Conservation (phyloP, 2,888 invertebrate genomes). For the Dicroscelio sp. region DNA sequence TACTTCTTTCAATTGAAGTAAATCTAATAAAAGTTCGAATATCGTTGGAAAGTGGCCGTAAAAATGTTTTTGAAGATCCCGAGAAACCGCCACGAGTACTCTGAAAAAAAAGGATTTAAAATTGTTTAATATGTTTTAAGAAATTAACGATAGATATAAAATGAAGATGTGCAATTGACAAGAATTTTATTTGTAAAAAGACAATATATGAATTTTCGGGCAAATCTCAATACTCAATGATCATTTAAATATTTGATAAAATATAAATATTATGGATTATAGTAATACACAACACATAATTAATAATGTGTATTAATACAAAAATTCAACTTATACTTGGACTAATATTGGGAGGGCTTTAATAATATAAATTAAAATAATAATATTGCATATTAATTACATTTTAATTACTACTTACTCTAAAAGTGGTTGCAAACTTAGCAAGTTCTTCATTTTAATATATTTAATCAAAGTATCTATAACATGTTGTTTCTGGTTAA, state of each 20-base stretch:
- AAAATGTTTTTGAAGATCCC: conserved; percentile 97
- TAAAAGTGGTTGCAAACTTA: conserved; percentile 96
- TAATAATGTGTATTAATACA: no score
- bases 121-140: background rate
- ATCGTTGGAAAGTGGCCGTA: conserved; percentile 96
- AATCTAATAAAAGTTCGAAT: conserved; percentile 94
- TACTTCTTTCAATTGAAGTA: conserved; percentile 93
- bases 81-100: conserved; percentile 96
- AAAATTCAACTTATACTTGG: no score
- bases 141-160: no score
- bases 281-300: no score
- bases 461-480: conserved; percentile 95
- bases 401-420: conserved; percentile 95
- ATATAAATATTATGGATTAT: no score
- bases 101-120: no score
- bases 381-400: background rate
- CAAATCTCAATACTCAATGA: no score
- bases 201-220: no score
- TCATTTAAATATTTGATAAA: no score
- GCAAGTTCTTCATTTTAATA: conserved; percentile 94
- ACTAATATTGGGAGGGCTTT: background rate
- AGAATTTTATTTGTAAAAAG: no score
- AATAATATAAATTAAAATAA: background rate
- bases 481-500: conserved; percentile 96
- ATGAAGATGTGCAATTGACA: no score